These are phyloP conservation scores for Napeogenes sylphis DNA, from an alignment of 2,888 invertebrate genomes.

Conservation along the genomic window DNA sequence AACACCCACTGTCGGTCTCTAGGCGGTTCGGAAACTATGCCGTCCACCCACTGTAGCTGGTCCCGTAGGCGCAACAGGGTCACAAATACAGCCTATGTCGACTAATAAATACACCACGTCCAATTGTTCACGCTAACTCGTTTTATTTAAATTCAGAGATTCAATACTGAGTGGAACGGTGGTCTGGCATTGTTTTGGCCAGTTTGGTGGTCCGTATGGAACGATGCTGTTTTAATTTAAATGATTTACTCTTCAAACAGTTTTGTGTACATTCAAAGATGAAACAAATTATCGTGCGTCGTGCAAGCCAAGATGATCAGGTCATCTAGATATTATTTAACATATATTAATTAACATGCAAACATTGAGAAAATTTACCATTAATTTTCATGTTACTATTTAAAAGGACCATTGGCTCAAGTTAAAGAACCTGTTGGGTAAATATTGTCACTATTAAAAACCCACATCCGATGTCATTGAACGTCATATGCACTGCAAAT, in stretches of 20 bases:
- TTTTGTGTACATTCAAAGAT: conserved; percentile 18
- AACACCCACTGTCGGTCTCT: conserved; percentile 74
- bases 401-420: conserved; percentile 73
- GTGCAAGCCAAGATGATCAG: conserved; percentile 73
- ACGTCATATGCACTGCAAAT: conserved; percentile 70
- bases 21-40: conserved; percentile 73
- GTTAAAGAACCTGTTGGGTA: conserved; percentile 45
- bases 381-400: conserved; percentile 76
- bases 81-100: conserved; percentile 70
- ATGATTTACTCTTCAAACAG: conserved; percentile 47
- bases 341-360: conserved; percentile 61
- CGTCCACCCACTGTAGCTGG: conserved; percentile 75
- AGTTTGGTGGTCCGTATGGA: conserved; percentile 67
- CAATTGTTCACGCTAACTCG: conserved; percentile 67
- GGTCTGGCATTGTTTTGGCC: conserved; percentile 71
- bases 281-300: conserved; percentile 52
- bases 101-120: conserved; percentile 66
- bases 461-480: conserved; percentile 53
- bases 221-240: conserved; percentile 57
- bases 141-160: conserved; percentile 67
- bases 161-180: conserved; percentile 69
- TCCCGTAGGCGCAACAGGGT: conserved; percentile 77
- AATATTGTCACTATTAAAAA: conserved; percentile 49
- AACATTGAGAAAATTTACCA: conserved; percentile 62
- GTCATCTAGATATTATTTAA: conserved; percentile 57